Percentiles rank a stretch among this genome's conserved stretches.
Conservation (phyloP, 2,113 vertebrate genomes). For the human (Homo sapiens) region GRCh38 chr9:16734001-16734500, state of each 20-base stretch:
- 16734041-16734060: not conserved
- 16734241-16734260: not conserved
- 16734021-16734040: not conserved
- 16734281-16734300: not conserved
- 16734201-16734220: not conserved
- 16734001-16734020: not conserved
- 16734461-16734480: not conserved
- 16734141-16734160: not conserved
- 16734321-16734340: not conserved
- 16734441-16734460: not conserved
- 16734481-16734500: slow-evolving; percentile 15
- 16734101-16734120: slow-evolving; percentile 11
- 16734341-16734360: slow-evolving; percentile 6
- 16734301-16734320: slow-evolving; percentile 8
- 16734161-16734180: slow-evolving; percentile 13
- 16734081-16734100: not conserved
- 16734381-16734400: not conserved
- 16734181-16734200: not conserved
- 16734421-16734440: not conserved
- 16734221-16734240: not conserved
- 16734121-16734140: slow-evolving; percentile 28
- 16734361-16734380: slow-evolving; percentile 23
- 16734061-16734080: slow-evolving; percentile 13
- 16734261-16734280: not conserved
- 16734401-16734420: not conserved